phyloP scores from a whole-genome alignment of 35 echinoderm and acorn worm species.

The Diadema setosum region DNA sequence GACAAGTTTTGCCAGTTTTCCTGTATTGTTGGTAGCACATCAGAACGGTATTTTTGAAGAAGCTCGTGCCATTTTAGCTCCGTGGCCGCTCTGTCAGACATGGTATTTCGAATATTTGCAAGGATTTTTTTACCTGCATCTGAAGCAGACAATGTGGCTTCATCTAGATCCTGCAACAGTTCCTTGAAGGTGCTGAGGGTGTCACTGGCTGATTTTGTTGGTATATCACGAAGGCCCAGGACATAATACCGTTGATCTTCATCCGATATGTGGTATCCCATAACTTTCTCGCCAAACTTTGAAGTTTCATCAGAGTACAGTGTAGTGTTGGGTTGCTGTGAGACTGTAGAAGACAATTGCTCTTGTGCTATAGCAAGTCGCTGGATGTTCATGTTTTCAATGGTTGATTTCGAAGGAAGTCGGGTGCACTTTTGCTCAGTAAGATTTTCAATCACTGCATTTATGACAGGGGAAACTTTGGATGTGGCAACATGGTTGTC shows the following conservation, averaged over 20 bases:
- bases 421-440: background rate
- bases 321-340: background rate
- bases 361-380: background rate
- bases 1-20: background rate
- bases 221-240: background rate
- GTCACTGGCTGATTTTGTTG: slow-evolving; percentile 38
- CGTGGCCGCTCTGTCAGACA: slow-evolving; percentile 42
- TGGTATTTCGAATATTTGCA: slow-evolving; percentile 35
- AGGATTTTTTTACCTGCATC: slow-evolving; percentile 18
- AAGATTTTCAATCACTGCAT: background rate
- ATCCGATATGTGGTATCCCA: background rate
- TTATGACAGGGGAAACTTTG: background rate
- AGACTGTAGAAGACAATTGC: background rate
- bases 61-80: slow-evolving; percentile 13
- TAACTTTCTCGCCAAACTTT: background rate
- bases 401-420: background rate
- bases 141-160: background rate
- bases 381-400: background rate
- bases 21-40: background rate
- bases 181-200: slow-evolving; percentile 29
- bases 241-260: background rate
- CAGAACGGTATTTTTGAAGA: background rate
- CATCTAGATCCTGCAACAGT: slow-evolving; percentile 30
- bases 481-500: background rate
- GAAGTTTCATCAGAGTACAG: background rate